phyloP scores from a whole-genome alignment of 2,113 vertebrate species.

The Brachyhypopomus gauderio region DNA sequence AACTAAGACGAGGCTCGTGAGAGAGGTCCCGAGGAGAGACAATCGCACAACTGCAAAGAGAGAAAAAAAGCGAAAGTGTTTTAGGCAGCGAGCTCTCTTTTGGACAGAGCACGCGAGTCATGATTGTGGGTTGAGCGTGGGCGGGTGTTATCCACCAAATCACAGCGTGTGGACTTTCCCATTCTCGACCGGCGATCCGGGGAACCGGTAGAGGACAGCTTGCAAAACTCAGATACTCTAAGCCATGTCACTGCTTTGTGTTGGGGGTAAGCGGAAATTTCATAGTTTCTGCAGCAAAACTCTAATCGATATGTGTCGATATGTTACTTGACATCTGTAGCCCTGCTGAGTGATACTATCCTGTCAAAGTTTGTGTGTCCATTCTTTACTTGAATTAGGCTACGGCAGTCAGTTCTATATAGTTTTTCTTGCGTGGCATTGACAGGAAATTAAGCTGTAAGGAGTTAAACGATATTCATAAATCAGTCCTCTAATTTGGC shows the following conservation, averaged over 20 bases:
- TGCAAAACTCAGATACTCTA: slow-evolving; percentile 62
- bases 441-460: too few species aligned
- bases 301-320: background rate
- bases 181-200: slow-evolving; percentile 51
- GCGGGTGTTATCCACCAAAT: slow-evolving; percentile 54
- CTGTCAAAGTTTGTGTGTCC: slow-evolving; percentile 18
- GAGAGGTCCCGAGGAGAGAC: background rate
- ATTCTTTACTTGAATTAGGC: background rate
- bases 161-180: slow-evolving; percentile 52
- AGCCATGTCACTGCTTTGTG: slow-evolving; percentile 89
- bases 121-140: slow-evolving; percentile 4
- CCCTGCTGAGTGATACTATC: background rate
- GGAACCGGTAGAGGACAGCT: slow-evolving; percentile 66
- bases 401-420: background rate
- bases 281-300: background rate
- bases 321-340: background rate
- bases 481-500: too few species aligned
- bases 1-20: slow-evolving; percentile 63
- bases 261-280: slow-evolving; percentile 76
- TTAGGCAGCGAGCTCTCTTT: background rate
- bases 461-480: too few species aligned
- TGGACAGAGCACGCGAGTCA: background rate
- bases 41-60: slow-evolving; percentile 47
- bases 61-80: slow-evolving; percentile 29
- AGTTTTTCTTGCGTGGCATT: background rate